phyloP scores from a whole-genome alignment of 2,888 invertebrate species.

The Euplagia quadripunctaria region DNA sequence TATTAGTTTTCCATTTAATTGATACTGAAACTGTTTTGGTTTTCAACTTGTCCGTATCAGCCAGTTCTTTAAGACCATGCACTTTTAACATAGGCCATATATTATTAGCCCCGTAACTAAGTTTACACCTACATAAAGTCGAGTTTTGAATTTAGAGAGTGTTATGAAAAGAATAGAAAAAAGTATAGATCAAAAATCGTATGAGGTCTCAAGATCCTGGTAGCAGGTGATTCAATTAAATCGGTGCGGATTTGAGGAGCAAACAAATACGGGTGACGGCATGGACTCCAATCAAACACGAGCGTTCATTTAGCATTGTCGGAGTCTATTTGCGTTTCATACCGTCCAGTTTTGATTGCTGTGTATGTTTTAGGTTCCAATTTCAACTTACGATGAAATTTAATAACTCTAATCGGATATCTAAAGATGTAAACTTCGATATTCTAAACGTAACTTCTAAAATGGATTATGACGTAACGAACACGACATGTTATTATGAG shows the following conservation, averaged over 20 bases:
- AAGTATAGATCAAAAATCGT: background rate
- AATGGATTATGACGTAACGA: too few relatives aligned
- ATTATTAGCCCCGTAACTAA: too few relatives aligned
- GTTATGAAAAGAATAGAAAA: too few relatives aligned
- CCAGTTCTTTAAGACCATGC: too few relatives aligned
- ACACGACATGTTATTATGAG: too few relatives aligned
- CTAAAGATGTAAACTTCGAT: too few relatives aligned
- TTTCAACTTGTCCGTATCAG: too few relatives aligned
- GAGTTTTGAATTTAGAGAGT: too few relatives aligned
- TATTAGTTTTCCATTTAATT: too few relatives aligned
- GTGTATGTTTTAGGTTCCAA: background rate
- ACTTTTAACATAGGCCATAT: too few relatives aligned
- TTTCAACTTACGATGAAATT: background rate
- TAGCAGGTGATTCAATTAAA: constrained; percentile 36
- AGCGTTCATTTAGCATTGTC: constrained; percentile 46
- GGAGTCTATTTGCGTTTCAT: constrained; percentile 39
- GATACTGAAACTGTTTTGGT: too few relatives aligned
- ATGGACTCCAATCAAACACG: constrained; percentile 44
- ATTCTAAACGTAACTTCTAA: background rate
- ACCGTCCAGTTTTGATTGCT: constrained; percentile 39
- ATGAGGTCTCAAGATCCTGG: constrained; percentile 18
- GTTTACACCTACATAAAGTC: too few relatives aligned
- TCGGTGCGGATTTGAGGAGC: constrained; percentile 21
- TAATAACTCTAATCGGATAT: background rate
- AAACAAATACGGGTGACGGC: constrained; percentile 31